Evolutionary conservation across 1,140 invertebrate species (phyloP).

Genomic region (Coelopa frigida): DNA sequence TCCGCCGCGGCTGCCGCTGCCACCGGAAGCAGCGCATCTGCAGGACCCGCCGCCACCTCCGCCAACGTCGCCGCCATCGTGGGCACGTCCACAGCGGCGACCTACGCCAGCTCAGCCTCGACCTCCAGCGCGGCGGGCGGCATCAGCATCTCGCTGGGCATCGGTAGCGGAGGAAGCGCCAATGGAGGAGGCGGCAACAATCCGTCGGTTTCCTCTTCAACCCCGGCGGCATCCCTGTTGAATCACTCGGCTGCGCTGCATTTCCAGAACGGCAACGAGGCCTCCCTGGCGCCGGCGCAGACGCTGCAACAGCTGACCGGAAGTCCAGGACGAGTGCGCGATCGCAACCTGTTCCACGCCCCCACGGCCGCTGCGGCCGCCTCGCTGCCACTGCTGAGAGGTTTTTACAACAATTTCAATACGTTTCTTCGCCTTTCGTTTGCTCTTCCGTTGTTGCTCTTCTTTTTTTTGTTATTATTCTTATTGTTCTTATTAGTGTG

Average conservation of each 20-base stretch:
- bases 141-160: slow-evolving; percentile 38
- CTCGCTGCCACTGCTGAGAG: slow-evolving; percentile 38
- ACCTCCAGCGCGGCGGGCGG: slow-evolving; percentile 37
- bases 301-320: slow-evolving; percentile 41
- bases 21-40: slow-evolving; percentile 11
- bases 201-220: slow-evolving; percentile 7
- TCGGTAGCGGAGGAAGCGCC: slow-evolving; percentile 17
- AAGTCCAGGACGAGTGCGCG: slow-evolving; percentile 42
- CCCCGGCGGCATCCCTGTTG: neutral
- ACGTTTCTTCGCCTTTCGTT: neutral
- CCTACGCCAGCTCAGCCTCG: slow-evolving; percentile 18
- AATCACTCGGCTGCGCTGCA: neutral
- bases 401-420: slow-evolving; percentile 14
- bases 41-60: no score
- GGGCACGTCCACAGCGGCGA: neutral
- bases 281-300: slow-evolving; percentile 18
- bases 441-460: neutral
- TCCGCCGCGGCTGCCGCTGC: slow-evolving; percentile 8
- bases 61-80: neutral
- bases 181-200: neutral
- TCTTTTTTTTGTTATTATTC: slow-evolving; percentile 3
- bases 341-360: slow-evolving; percentile 42
- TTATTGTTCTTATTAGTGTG: no score
- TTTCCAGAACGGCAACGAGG: slow-evolving; percentile 11
- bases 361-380: slow-evolving; percentile 27